Base-by-base conservation (phyloP, 2,797 vertebrate species). In the Numenius phaeopus region DNA sequence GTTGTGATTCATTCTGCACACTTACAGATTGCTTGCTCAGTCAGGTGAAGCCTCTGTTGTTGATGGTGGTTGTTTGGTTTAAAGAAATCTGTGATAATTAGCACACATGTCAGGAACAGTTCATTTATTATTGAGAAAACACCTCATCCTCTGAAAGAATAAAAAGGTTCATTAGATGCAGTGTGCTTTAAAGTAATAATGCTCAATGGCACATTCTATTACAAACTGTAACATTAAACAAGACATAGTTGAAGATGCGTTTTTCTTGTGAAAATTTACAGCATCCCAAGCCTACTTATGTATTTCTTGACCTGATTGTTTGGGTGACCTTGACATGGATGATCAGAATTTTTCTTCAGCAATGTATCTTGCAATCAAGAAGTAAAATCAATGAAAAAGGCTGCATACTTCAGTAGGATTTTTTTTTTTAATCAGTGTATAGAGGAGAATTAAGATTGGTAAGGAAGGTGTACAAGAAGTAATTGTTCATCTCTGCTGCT, bases 141-240 rank as follows among this genome's bases (percentile, higher is more conserved):
- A 52, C 7, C 44, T 89, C 29, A 78, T 83, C 16, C 54, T 69
- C 55, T 59, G 71, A 83, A 84, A 83, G 34, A 61, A 84, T 71
- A 61, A 83, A 87, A 75, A 42, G 30, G 9, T 85, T 89, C 23
- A 64, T 90, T 94, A 78, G 30, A 85, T 76, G 20, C 52, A 83
- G 23, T 46, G 27, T 93, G 62, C 64, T 97, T 91, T 92, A 71
- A 91, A 78, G 72, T 87, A 92, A 47, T 57, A 89, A 70, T 39
- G 6, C 17, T 89, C 49, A 91, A 14, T 11, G 14, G 61, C 49
- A 69, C 14, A 59, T 70, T 83, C 5, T 42, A 27, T 67, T 94
- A 61, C 12, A 50, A 85, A 83, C 26, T 3, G 5, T 57, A 85
- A 61, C 22, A n/a, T 72, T 65, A 77, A 93, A 87, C 15, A 89